Percentiles rank a stretch among this genome's conserved stretches.
phyloP scores from a whole-genome alignment of 1,140 invertebrate species.

The Drosophila ambigua region DNA sequence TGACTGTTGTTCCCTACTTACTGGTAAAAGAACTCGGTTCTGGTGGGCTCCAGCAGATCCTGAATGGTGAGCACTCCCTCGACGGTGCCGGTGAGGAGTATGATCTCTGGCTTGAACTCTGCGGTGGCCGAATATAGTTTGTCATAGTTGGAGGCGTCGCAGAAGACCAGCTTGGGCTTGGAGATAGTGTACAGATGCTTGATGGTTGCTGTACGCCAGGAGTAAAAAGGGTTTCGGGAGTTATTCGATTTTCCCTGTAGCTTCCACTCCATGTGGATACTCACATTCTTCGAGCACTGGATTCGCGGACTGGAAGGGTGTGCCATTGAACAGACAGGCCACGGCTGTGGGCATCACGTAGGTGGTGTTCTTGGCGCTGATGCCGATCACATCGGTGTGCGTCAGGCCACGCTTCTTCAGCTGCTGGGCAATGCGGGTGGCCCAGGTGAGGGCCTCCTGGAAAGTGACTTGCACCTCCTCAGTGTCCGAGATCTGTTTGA shows the following conservation, averaged over 20 bases:
- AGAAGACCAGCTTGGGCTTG: conserved; percentile 54
- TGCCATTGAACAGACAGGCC: conserved; percentile 54
- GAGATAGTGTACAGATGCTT: conserved; percentile 54
- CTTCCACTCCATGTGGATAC: background rate
- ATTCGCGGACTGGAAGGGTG: conserved; percentile 56
- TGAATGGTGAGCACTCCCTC: conserved; percentile 51
- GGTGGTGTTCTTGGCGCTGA: conserved; percentile 53
- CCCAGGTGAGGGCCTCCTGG: conserved; percentile 36
- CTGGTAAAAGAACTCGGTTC: conserved; percentile 58
- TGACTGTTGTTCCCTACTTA: conserved; percentile 22
- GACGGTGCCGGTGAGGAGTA: conserved; percentile 43
- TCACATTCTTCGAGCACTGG: conserved; percentile 50
- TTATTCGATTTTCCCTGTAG: no score
- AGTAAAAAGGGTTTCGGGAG: background rate
- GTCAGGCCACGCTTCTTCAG: conserved; percentile 39
- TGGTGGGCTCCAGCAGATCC: conserved; percentile 54
- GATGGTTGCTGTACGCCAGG: conserved; percentile 23
- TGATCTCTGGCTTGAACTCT: conserved; percentile 39
- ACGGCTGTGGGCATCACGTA: conserved; percentile 46
- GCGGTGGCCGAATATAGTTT: conserved; percentile 38
- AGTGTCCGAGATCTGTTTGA: conserved; percentile 41
- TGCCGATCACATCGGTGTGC: conserved; percentile 58
- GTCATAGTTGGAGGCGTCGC: conserved; percentile 30
- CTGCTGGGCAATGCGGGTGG: conserved; percentile 51
- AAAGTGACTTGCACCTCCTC: conserved; percentile 48